These are phyloP conservation scores for Zele albiditarsus DNA, from an alignment of 2,888 invertebrate species.

Conservation along the genomic window DNA sequence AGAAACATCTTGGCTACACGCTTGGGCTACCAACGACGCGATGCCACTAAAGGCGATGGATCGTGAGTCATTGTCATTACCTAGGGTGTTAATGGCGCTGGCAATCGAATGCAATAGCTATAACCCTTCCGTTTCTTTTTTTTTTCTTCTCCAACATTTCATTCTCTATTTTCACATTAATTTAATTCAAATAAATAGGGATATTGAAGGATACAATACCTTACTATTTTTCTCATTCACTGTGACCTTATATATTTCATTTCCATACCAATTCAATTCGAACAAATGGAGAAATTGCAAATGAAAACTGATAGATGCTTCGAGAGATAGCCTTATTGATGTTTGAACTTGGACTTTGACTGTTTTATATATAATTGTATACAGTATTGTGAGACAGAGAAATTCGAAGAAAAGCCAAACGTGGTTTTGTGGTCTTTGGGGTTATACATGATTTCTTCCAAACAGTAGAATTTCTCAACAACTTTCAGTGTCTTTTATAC, in stretches of 20 bases:
- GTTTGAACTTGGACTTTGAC: too few relatives aligned
- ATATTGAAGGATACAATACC: too few relatives aligned
- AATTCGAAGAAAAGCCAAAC: background rate
- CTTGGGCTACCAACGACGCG: constrained; percentile 16
- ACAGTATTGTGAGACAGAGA: background rate
- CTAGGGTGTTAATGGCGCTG: background rate
- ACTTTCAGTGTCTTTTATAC: constrained; percentile 39
- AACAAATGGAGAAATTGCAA: too few relatives aligned
- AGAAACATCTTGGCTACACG: constrained; percentile 38
- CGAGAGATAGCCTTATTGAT: too few relatives aligned
- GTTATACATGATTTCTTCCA: background rate
- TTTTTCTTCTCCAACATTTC: background rate
- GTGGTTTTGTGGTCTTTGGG: background rate
- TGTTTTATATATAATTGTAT: too few relatives aligned
- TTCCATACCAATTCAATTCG: too few relatives aligned
- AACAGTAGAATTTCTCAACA: constrained; percentile 2
- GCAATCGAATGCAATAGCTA: constrained; percentile 2
- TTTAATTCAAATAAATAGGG: background rate
- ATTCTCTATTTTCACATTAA: background rate
- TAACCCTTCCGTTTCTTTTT: background rate
- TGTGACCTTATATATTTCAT: too few relatives aligned
- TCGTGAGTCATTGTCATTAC: constrained; percentile 6
- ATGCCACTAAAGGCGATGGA: background rate
- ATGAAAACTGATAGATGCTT: too few relatives aligned
- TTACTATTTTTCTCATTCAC: too few relatives aligned